phyloP scores from a whole-genome alignment of 2,113 vertebrate genomes.

The Campylorhamphus procurvoides region DNA sequence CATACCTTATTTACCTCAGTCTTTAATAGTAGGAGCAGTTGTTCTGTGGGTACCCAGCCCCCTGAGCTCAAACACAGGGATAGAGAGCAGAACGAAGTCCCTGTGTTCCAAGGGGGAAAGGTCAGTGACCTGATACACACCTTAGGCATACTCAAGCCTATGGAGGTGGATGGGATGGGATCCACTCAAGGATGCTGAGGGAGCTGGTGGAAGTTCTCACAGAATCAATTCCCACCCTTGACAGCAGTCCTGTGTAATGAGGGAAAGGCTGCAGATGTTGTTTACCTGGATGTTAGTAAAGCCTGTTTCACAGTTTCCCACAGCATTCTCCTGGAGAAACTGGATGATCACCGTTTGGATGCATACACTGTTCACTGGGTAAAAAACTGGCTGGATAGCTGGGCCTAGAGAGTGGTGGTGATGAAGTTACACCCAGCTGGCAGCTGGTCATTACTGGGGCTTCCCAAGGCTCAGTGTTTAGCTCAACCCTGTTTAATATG shows the following conservation, averaged over 20 bases:
- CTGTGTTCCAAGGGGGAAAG: background rate
- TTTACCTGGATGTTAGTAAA: background rate
- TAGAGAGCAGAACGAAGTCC: background rate
- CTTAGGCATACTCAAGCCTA: background rate
- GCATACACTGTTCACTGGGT: no score
- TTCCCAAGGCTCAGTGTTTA: background rate
- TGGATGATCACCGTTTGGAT: background rate
- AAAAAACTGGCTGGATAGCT: background rate
- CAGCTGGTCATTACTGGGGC: background rate
- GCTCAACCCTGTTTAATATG: background rate
- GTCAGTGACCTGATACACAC: background rate
- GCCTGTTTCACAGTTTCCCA: background rate
- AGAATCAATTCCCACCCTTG: background rate
- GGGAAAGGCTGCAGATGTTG: background rate
- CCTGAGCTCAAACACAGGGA: background rate
- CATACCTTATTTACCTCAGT: background rate
- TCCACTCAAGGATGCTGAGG: background rate
- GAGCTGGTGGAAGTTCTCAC: background rate
- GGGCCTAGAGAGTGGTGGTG: background rate
- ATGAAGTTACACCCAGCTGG: background rate
- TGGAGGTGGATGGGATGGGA: background rate
- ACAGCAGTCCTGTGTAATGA: background rate
- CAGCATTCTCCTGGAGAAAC: background rate
- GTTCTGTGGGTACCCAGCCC: background rate
- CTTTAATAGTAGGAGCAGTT: background rate